Evolutionary conservation across 2,888 invertebrate species (phyloP).

Genomic region (Acanthopleura granulata): DNA sequence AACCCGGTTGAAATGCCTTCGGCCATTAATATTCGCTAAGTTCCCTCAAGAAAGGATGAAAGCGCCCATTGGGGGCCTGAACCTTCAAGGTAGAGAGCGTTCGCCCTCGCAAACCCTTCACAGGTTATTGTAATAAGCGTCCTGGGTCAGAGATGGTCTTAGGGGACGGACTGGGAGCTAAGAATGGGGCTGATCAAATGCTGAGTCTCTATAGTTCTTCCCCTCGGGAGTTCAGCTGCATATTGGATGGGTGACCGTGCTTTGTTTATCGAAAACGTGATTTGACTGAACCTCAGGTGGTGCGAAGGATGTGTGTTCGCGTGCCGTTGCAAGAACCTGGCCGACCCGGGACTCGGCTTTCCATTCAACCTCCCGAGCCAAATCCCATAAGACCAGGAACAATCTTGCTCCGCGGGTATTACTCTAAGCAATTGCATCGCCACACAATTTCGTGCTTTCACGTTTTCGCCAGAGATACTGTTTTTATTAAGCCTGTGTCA

Average conservation of each 20-base stretch:
- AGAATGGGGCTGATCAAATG: neutral
- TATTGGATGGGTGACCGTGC: slow-evolving; percentile 12
- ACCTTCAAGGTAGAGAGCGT: too few relatives aligned
- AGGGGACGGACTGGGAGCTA: too few relatives aligned
- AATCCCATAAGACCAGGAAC: slow-evolving; percentile 2
- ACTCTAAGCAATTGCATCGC: neutral
- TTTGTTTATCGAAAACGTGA: slow-evolving; percentile 12
- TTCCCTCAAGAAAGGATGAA: too few relatives aligned
- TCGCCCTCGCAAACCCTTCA: too few relatives aligned
- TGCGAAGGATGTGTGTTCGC: neutral
- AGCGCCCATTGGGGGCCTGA: too few relatives aligned
- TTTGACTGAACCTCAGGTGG: slow-evolving; percentile 7
- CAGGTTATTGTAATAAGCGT: too few relatives aligned
- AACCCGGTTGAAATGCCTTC: too few relatives aligned
- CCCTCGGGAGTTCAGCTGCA: neutral
- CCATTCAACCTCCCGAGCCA: neutral
- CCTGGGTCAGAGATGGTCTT: too few relatives aligned
- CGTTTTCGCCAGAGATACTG: slow-evolving; percentile 4
- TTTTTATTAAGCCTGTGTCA: slow-evolving; percentile 3
- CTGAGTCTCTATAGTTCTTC: neutral
- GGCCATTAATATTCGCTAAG: too few relatives aligned
- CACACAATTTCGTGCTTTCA: slow-evolving; percentile 13
- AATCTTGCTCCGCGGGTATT: slow-evolving; percentile 12
- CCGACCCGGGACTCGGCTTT: neutral
- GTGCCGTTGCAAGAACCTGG: slow-evolving; percentile 1